phyloP scores from a whole-genome alignment of 23 tunicate species.

The Halocynthia roretzi region DNA sequence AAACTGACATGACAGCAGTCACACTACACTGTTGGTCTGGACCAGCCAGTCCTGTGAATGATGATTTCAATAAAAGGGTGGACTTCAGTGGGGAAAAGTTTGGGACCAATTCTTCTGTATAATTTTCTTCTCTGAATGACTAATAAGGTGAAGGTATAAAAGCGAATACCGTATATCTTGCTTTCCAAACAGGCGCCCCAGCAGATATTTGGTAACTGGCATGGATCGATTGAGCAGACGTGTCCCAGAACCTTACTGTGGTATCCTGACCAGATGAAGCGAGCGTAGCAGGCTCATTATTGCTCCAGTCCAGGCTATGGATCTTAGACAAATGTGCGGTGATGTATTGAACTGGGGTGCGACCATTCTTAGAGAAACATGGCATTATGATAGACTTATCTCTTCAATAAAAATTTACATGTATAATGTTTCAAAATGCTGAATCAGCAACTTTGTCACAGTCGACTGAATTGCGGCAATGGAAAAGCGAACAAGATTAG shows the following conservation, averaged over 20 bases:
- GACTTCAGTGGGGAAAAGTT: too few relatives aligned
- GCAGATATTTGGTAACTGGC: slow-evolving; percentile 37
- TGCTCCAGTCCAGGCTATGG: slow-evolving; percentile 68
- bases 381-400: not conserved
- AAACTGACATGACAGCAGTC: too few relatives aligned
- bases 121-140: not conserved
- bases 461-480: too few relatives aligned
- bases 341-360: slow-evolving; percentile 56
- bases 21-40: too few relatives aligned
- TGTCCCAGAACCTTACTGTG: slow-evolving; percentile 78
- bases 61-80: too few relatives aligned
- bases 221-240: slow-evolving; percentile 30
- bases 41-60: too few relatives aligned
- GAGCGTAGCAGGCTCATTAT: slow-evolving; percentile 21
- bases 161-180: slow-evolving; percentile 45
- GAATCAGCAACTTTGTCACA: too few relatives aligned
- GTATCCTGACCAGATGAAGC: slow-evolving; percentile 75
- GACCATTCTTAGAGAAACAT: slow-evolving; percentile 40
- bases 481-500: too few relatives aligned
- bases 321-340: slow-evolving; percentile 86
- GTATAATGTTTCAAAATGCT: too few relatives aligned
- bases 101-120: too few relatives aligned
- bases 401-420: too few relatives aligned
- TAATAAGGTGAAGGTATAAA: not conserved
- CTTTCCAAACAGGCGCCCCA: slow-evolving; percentile 73